These are phyloP conservation scores for Ernsta delagoae DNA, from an alignment of 2,888 invertebrate species.

Conservation along the genomic window DNA sequence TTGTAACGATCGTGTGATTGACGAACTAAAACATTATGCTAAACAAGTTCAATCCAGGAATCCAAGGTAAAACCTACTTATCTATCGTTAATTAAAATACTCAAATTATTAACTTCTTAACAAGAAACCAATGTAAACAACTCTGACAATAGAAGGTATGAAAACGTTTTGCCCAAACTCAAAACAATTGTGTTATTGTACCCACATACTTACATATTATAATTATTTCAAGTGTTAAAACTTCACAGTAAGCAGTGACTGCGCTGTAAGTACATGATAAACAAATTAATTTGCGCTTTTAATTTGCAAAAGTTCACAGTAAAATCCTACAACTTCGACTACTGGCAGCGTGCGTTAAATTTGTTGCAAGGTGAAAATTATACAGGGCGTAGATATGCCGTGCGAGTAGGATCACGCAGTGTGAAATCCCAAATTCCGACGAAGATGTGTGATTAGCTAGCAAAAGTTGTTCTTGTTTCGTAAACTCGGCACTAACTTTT, in stretches of 20 bases:
- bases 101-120: neutral
- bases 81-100: neutral
- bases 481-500: slow-evolving; percentile 61
- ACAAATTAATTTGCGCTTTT: slow-evolving; percentile 36
- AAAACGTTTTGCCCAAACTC: slow-evolving; percentile 14
- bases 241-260: slow-evolving; percentile 21
- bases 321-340: slow-evolving; percentile 40
- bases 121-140: slow-evolving; percentile 3
- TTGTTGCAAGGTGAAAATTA: slow-evolving; percentile 38
- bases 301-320: slow-evolving; percentile 35
- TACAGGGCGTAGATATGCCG: slow-evolving; percentile 20
- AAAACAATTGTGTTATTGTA: slow-evolving; percentile 3
- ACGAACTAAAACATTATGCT: too few relatives aligned
- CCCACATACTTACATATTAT: too few relatives aligned
- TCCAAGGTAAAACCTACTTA: too few relatives aligned
- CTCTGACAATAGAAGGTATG: slow-evolving; percentile 18
- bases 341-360: slow-evolving; percentile 34
- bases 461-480: slow-evolving; percentile 64
- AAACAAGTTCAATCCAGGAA: too few relatives aligned
- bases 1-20: too few relatives aligned
- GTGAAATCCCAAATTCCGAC: slow-evolving; percentile 43
- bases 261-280: slow-evolving; percentile 25
- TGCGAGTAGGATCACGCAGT: slow-evolving; percentile 30
- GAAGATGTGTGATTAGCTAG: slow-evolving; percentile 64
- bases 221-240: slow-evolving; percentile 7